Evolutionary conservation across 2,797 vertebrate species (phyloP).

Genomic region (Chaenodraco wilsoni): DNA sequence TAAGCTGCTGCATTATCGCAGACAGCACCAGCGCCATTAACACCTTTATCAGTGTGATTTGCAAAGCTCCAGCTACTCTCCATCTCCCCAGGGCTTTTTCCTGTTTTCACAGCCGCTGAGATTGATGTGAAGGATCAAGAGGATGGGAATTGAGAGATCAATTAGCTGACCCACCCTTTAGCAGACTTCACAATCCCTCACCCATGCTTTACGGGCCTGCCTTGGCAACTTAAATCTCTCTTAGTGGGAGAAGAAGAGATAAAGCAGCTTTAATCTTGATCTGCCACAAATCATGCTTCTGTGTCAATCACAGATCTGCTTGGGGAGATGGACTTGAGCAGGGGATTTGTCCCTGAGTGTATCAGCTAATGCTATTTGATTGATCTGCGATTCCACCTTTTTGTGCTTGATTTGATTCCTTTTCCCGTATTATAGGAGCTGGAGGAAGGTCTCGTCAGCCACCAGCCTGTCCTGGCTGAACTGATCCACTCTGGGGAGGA

Average conservation of each 20-base stretch:
- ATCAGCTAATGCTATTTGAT: constrained; percentile 38
- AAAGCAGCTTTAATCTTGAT: constrained; percentile 57
- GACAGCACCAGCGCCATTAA: constrained; percentile 22
- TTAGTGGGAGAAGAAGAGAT: constrained; percentile 42
- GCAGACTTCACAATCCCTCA: constrained; percentile 49
- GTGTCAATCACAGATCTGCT: constrained; percentile 53
- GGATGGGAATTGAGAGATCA: constrained; percentile 60
- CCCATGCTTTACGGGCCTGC: constrained; percentile 38
- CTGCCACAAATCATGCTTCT: constrained; percentile 36
- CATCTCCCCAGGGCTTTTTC: constrained; percentile 16
- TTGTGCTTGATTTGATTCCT: constrained; percentile 3
- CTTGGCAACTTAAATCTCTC: constrained; percentile 51
- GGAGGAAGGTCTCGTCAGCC: constrained; percentile 88
- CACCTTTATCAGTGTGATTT: constrained; percentile 53
- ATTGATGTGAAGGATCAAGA: constrained; percentile 46
- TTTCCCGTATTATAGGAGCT: constrained; percentile 84
- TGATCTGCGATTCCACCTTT: constrained; percentile 22
- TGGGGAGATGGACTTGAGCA: constrained; percentile 33
- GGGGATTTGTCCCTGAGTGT: constrained; percentile 44
- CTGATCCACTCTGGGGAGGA: constrained; percentile 87
- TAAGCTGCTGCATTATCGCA: constrained; percentile 31
- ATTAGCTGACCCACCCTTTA: constrained; percentile 60
- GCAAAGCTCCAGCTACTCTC: constrained; percentile 8
- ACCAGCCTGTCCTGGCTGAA: constrained; percentile 82
- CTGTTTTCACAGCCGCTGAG: constrained; percentile 40